phyloP scores from a whole-genome alignment of 2,797 vertebrate species.

The Arctocebus calabarensis region DNA sequence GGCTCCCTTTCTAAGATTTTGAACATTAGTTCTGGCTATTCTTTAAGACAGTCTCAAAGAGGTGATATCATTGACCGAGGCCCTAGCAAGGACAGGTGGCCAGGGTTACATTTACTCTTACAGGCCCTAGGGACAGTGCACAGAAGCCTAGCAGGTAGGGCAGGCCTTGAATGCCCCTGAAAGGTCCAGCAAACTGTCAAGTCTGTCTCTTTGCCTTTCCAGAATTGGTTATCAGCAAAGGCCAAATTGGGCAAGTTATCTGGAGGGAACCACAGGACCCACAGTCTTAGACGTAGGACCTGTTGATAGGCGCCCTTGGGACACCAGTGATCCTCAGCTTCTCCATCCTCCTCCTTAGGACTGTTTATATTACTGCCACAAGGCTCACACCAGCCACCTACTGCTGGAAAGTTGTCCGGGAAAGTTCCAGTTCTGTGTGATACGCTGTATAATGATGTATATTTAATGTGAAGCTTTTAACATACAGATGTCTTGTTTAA shows the following conservation, averaged over 20 bases:
- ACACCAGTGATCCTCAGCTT: neutral
- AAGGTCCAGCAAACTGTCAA: neutral
- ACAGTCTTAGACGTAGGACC: neutral
- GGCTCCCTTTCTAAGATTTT: neutral
- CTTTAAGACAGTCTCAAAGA: neutral
- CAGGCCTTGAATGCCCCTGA: neutral
- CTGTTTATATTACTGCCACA: neutral
- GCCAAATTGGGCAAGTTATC: neutral
- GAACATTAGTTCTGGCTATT: neutral
- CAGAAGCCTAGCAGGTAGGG: neutral
- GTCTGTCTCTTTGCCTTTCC: neutral
- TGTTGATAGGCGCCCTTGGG: neutral
- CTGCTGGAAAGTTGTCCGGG: neutral
- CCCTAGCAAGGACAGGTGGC: neutral
- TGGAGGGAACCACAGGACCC: neutral
- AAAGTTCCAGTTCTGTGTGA: neutral
- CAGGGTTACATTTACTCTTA: neutral
- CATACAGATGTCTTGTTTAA: neutral
- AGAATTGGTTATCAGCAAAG: neutral
- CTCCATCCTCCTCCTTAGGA: neutral
- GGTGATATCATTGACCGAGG: neutral
- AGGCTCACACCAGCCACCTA: neutral
- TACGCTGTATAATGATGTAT: neutral
- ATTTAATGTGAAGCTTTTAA: slow-evolving; percentile 51
- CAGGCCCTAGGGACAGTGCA: neutral